Conservation (phyloP, 2,888 invertebrate species). For the Polydrusus tereticollis region DNA sequence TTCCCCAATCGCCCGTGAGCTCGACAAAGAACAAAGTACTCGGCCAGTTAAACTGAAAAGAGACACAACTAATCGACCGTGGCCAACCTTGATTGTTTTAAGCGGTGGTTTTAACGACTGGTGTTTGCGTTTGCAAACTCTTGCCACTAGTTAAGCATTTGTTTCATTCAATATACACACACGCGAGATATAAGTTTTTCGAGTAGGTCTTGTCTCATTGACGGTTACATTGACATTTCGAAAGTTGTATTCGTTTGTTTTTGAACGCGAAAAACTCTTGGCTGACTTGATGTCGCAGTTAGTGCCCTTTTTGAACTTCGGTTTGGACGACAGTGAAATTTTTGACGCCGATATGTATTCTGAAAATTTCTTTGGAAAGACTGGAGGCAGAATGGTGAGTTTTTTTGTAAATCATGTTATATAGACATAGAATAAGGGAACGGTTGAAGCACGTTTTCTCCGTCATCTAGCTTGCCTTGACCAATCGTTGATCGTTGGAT, state of each 20-base stretch:
- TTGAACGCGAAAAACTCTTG: conserved; percentile 28
- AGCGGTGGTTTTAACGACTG: conserved; percentile 47
- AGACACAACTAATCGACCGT: conserved; percentile 31
- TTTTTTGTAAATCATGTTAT: neutral
- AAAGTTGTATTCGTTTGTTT: conserved; percentile 34
- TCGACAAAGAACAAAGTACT: conserved; percentile 21
- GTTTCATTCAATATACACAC: conserved; percentile 41
- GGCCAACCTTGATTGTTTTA: conserved; percentile 48
- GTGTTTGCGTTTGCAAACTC: conserved; percentile 43
- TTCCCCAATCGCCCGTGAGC: conserved; percentile 7
- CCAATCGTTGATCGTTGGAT: neutral
- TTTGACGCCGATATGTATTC: conserved; percentile 53
- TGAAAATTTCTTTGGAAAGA: conserved; percentile 43
- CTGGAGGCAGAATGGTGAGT: conserved; percentile 39
- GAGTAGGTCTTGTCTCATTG: conserved; percentile 23
- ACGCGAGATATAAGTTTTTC: conserved; percentile 32
- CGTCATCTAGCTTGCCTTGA: conserved; percentile 9
- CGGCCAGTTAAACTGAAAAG: conserved; percentile 2
- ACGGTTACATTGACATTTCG: conserved; percentile 21
- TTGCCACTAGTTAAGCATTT: conserved; percentile 43
- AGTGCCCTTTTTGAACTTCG: conserved; percentile 71
- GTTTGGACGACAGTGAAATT: conserved; percentile 60
- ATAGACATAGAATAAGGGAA: neutral
- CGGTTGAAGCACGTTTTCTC: neutral
- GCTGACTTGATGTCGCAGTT: conserved; percentile 74